Evolutionary conservation across 2,888 invertebrate species (phyloP).

Genomic region (Acronicta psi): DNA sequence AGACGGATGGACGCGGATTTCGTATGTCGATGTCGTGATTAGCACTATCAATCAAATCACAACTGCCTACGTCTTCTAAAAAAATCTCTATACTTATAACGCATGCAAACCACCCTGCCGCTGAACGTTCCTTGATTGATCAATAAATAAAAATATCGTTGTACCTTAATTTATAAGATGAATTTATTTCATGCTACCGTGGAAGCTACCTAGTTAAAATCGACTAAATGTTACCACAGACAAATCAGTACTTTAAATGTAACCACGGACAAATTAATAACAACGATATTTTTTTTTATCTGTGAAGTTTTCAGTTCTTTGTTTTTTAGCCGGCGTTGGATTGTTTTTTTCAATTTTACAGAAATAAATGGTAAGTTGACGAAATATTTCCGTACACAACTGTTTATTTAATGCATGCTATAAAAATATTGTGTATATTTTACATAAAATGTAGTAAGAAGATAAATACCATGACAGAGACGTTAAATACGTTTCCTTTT

Average conservation of each 20-base stretch:
- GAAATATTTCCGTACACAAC: background rate
- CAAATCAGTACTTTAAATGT: background rate
- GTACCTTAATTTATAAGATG: no score
- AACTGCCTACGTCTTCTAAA: no score
- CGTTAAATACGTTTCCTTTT: constrained; percentile 47
- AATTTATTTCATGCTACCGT: no score
- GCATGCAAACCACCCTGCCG: no score
- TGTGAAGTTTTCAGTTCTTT: constrained; percentile 49
- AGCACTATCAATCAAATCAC: no score
- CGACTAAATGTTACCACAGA: constrained; percentile 25
- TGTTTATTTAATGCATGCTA: background rate
- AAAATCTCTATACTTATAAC: no score
- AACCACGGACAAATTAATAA: background rate
- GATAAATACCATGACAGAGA: constrained; percentile 7
- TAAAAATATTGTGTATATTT: background rate
- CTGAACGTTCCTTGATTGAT: no score
- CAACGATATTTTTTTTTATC: constrained; percentile 19
- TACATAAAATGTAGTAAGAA: background rate
- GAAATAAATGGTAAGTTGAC: constrained; percentile 33
- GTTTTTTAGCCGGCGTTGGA: constrained; percentile 57
- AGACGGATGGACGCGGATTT: no score
- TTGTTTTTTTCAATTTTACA: constrained; percentile 52
- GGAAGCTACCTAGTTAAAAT: constrained; percentile 5
- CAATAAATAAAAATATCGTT: no score
- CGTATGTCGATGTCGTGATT: no score